Base-by-base conservation (phyloP, 2,888 invertebrate species). In the Gastracanthus pulcherrimus region DNA sequence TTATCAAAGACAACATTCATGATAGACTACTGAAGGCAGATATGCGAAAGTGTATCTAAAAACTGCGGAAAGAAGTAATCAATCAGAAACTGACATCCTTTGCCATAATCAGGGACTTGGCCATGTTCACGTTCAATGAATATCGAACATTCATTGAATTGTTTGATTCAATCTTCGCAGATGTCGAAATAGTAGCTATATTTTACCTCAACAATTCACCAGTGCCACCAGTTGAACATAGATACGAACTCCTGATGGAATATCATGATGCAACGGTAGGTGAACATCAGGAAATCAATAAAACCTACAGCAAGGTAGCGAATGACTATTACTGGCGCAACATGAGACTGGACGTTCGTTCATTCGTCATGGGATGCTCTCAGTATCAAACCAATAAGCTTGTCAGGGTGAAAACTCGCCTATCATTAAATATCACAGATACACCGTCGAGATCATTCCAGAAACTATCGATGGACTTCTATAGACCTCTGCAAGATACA, bases 321-420 rank as follows among this genome's bases (percentile, higher is more conserved):
- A 62, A 45, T 1, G 64, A 64, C 7, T 75, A 38, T 48, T 75
- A 64, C n/a, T 75, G 75, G 62, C 31, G 34, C 41, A 75, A 62
- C 5, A 45, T 75, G 48, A 62, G 13, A 31, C 4, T 19, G 3
- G 75, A 45, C 48, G 26, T 75, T 0, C 13, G 23, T 4, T 2
- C 26, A 7, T 74, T 74, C 16, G 62, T 74, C 3, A n/a, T 45
- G 2, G 16, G 45, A n/a, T 64, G 48, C 16, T 1, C 29, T n/a
- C 16, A 23, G 11, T 72, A 60, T 9, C 72, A 72, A 45, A 23
- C 19, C 0, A 26, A 60, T 7, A 72, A 72, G 38, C 26, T 72
- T 29, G 29, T 60, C 2, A 23, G 45, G 7, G 16, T 26, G 38
- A 72, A 41, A 45, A 55, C 55, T 0, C 19, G 55, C 11, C 5